Percentiles rank a stretch among this genome's conserved stretches.
These are phyloP conservation scores for Graphium colonna DNA, from an alignment of 2,888 invertebrate genomes.

Conservation along the genomic window DNA sequence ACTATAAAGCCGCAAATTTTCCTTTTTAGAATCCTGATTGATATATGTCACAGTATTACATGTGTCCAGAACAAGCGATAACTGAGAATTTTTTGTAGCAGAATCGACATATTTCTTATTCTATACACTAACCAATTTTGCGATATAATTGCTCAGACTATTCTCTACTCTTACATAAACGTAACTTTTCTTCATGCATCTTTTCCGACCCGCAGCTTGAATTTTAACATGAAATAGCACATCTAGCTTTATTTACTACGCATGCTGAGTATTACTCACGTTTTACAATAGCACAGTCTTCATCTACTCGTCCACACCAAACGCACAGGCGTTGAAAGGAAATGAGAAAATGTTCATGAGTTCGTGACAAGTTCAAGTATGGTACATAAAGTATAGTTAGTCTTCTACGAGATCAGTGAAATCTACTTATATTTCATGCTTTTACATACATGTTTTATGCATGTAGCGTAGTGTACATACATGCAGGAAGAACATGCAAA, in stretches of 20 bases:
- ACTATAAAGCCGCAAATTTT: too few relatives aligned
- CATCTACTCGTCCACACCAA: conserved; percentile 49
- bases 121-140: too few relatives aligned
- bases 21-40: too few relatives aligned
- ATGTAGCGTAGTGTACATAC: not conserved
- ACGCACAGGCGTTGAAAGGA: conserved; percentile 31
- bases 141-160: too few relatives aligned
- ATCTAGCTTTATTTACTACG: not conserved
- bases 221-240: not conserved
- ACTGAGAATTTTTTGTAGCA: too few relatives aligned
- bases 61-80: too few relatives aligned
- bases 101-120: too few relatives aligned
- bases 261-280: conserved; percentile 60
- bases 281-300: conserved; percentile 56
- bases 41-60: too few relatives aligned
- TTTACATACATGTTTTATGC: conserved; percentile 2
- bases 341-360: conserved; percentile 28
- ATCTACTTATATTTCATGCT: not conserved
- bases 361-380: conserved; percentile 2
- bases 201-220: too few relatives aligned
- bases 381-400: not conserved
- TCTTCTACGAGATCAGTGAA: not conserved
- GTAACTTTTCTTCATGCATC: too few relatives aligned
- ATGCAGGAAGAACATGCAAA: not conserved
- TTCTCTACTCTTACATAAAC: too few relatives aligned